phyloP scores from a whole-genome alignment of 1,140 invertebrate species.

The Drosophila pseudoananassae region DNA sequence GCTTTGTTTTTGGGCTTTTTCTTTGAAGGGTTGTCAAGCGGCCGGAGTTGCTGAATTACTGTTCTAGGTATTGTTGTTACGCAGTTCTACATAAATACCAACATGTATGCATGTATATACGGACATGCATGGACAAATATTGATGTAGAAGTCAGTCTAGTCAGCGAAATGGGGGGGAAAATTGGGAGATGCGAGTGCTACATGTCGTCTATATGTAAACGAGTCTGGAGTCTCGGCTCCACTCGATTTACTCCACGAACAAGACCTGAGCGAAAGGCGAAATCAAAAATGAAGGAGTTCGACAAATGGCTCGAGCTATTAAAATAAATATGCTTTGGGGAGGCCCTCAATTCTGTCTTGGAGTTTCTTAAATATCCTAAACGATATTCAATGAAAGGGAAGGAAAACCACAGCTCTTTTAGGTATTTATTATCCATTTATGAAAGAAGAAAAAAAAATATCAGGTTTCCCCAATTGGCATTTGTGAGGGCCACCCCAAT shows the following conservation, averaged over 20 bases:
- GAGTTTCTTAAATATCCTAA: neutral
- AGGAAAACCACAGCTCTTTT: neutral
- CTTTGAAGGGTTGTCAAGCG: constrained; percentile 41
- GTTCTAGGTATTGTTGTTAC: constrained; percentile 33
- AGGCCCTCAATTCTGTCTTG: constrained; percentile 10
- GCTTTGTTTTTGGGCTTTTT: constrained; percentile 20
- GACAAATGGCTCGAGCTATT: constrained; percentile 63
- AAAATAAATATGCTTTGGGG: constrained; percentile 51
- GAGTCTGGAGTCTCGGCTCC: constrained; percentile 30
- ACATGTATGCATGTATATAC: constrained; percentile 22
- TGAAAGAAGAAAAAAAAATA: neutral
- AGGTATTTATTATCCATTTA: neutral
- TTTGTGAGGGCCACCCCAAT: constrained; percentile 34
- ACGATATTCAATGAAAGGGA: neutral
- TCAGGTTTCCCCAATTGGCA: neutral
- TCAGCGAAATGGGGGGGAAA: constrained; percentile 6
- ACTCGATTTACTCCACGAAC: constrained; percentile 7
- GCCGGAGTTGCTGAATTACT: constrained; percentile 40
- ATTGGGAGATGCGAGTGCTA: neutral
- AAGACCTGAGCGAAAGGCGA: constrained; percentile 18
- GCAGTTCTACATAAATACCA: constrained; percentile 44
- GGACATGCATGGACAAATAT: constrained; percentile 47
- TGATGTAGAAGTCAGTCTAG: constrained; percentile 38
- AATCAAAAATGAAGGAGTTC: constrained; percentile 56
- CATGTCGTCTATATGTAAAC: constrained; percentile 29